Percentiles rank a stretch among this genome's conserved stretches.
These are phyloP conservation scores for Ceratina australensis DNA, from an alignment of 1,140 invertebrate genomes.

Conservation along the genomic window DNA sequence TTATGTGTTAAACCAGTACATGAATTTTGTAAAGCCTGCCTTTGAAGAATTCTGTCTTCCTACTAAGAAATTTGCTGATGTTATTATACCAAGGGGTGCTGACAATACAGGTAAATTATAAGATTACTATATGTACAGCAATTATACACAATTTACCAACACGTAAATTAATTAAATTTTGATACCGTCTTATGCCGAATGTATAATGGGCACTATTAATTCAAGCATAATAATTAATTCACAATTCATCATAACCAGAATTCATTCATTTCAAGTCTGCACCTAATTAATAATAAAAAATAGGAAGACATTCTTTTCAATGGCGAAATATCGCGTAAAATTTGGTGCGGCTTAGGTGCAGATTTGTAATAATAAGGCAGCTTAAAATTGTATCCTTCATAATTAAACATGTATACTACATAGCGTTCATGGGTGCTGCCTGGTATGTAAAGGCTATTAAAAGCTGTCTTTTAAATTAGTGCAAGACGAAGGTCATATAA, in stretches of 20 bases:
- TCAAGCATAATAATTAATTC: conserved; percentile 29
- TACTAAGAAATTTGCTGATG: conserved; percentile 99
- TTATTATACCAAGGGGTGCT: conserved; percentile 98
- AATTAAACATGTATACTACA: conserved; percentile 10
- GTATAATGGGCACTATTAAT: conserved; percentile 20
- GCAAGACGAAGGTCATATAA: conserved; percentile 39
- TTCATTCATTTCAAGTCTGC: conserved; percentile 28
- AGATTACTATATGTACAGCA: background rate
- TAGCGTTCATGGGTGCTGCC: conserved; percentile 74
- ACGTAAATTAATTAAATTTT: conserved; percentile 27
- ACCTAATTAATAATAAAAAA: conserved; percentile 7
- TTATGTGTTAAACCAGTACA: conserved; percentile 97
- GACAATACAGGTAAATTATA: conserved; percentile 93
- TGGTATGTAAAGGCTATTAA: conserved; percentile 66
- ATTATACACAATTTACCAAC: conserved; percentile 1
- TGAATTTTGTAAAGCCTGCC: conserved; percentile 98
- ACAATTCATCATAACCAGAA: conserved; percentile 21
- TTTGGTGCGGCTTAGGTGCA: conserved; percentile 4
- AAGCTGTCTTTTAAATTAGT: conserved; percentile 48
- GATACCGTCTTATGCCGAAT: conserved; percentile 1
- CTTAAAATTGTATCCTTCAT: conserved; percentile 30
- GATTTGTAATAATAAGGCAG: conserved; percentile 30
- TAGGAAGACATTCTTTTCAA: too few species aligned
- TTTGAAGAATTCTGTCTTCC: conserved; percentile 99
- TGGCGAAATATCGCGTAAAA: too few species aligned